Evolutionary conservation across 2,888 invertebrate species (phyloP), one percentile per base, ranked within the genome.

Genomic region (Notocelia uddmanniana): DNA sequence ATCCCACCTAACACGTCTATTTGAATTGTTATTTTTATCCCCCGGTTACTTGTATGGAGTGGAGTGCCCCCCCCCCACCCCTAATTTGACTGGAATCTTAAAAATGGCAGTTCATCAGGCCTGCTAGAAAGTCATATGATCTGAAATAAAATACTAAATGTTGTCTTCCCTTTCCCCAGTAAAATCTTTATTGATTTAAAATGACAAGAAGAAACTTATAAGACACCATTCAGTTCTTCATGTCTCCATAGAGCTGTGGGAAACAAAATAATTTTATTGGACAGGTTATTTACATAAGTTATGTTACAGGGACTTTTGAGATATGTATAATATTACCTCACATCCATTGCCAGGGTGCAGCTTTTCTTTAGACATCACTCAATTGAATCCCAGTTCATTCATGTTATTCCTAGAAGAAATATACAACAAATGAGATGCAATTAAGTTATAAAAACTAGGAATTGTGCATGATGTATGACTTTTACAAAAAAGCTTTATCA

Each of bases 321-420:
- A 50, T 19, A 41, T 31, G 26, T 13, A 31, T 41, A 10, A 31
- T 21, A 50, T 31, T 63, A 52, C 63, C 63, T 63, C 26, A 13
- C 11, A 41, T 45, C 23, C 8, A 6, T n/a, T 15, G 18, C 50
- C n/a, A 13, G 23, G 26, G 1, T 15, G 21, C 21, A 15, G 50
- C 31, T 34, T 50, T 52, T 63, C 19, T 5, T 52, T 19, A 13
- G 48, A 15, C 50, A 34, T 63, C 19, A 63, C 11, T 48, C n/a
- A 50, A 34, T 34, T 52, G 13, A 19, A 63, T 63, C 15, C 63
- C 31, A 34, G 62, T 34, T 50, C 50, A 31, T 19, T 31, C 19
- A 50, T 52, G 50, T 63, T 34, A 50, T 48, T 9, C 34, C 63
- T 63, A 50, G 15, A 63, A 63, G 9, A 19, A 63, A 63, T 45